Evolutionary conservation across 2,797 vertebrate genomes (phyloP), one percentile per base, ranked within the genome.

Genomic region (Pseudochromis fuscus): DNA sequence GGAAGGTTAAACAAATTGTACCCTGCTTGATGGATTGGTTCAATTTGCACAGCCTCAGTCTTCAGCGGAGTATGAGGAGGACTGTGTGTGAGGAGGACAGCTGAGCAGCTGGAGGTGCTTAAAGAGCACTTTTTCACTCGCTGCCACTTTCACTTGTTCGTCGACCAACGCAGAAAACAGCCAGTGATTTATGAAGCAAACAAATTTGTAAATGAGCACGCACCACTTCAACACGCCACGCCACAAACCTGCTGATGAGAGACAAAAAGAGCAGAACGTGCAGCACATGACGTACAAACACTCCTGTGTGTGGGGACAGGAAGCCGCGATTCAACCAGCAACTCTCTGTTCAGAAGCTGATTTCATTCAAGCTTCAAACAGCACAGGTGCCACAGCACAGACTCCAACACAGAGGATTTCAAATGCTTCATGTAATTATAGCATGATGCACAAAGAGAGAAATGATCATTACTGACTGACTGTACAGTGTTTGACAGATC

Each of bases 171-270:
- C n/a, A 87, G 70, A 81, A 81, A 86, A n/a, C n/a, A n/a, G 67
- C 57, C 44, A 64, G 44, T 92, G 91, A 93, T 92, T 91, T 92
- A 92, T 91, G 88, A 83, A 88, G 89, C 84, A 83, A 90, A 89
- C 87, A 85, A 77, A 90, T 91, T 83, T 87, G 73, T 77, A 92
- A 92, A 91, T 84, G 87, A 91, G 85, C 77, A 73, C 38, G 72
- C 74, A 73, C 24, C 74, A 88, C 81, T 85, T 79, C 67, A 91
- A 89, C 89, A 64, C 73, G 90, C 89, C 86, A 77, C 77, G 81
- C 92, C 92, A 92, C 91, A 94, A 93, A 90, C 81, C 74, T 85
- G 90, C 88, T 90, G 87, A 92, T 89, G 83, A 77, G 78, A 88
- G 68, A 86, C 85, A 83, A 82, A 91, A 87, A 83, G 62, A 82